phyloP scores from a whole-genome alignment of 2,888 invertebrate genomes.

The Eurois occulta region DNA sequence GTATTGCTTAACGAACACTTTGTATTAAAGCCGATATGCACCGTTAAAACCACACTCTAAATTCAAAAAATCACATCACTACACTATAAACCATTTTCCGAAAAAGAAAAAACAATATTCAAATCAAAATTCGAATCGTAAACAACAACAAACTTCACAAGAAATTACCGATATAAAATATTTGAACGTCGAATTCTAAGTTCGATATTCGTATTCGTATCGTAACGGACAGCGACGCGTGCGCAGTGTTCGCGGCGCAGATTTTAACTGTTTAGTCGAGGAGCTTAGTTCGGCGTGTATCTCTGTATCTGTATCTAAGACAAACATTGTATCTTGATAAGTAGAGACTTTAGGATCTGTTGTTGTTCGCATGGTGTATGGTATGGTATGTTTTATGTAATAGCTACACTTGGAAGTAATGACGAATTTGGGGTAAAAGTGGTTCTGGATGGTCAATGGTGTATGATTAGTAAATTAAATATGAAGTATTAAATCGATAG shows the following conservation, averaged over 20 bases:
- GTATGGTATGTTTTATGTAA: slow-evolving; percentile 44
- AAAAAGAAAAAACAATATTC: not conserved
- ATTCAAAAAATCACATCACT: slow-evolving; percentile 58
- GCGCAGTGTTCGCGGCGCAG: slow-evolving; percentile 85
- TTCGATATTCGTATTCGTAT: slow-evolving; percentile 68
- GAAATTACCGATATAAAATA: slow-evolving; percentile 43
- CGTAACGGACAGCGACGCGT: slow-evolving; percentile 79
- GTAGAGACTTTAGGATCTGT: slow-evolving; percentile 54
- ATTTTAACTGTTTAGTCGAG: slow-evolving; percentile 84
- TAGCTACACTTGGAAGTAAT: not conserved
- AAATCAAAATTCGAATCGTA: slow-evolving; percentile 28
- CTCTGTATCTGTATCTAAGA: slow-evolving; percentile 71
- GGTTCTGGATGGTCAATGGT: no score
- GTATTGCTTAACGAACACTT: slow-evolving; percentile 44
- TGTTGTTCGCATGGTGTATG: slow-evolving; percentile 21
- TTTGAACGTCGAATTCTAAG: slow-evolving; percentile 67
- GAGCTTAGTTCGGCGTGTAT: slow-evolving; percentile 68
- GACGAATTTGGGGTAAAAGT: not conserved
- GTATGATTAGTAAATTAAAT: not conserved
- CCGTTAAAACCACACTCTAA: slow-evolving; percentile 50
- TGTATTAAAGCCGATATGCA: slow-evolving; percentile 62
- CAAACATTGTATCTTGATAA: slow-evolving; percentile 70
- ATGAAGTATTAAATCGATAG: not conserved
- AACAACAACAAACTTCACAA: slow-evolving; percentile 42
- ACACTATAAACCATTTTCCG: slow-evolving; percentile 40